Conservation (phyloP, 2,113 vertebrate genomes). For the Seriola rivoliana region DNA sequence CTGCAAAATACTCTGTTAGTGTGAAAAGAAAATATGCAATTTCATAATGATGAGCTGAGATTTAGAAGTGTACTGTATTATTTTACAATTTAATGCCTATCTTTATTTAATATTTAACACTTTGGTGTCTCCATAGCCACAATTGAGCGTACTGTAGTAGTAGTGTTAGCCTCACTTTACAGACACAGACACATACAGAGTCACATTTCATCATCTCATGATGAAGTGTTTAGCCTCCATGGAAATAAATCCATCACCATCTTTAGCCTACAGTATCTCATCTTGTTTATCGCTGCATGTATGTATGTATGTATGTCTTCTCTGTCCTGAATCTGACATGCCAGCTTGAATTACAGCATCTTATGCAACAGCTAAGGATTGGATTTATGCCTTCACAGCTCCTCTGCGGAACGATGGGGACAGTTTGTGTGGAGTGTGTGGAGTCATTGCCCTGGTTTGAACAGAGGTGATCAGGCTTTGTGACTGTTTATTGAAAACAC, state of each 20-base stretch:
- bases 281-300: not conserved
- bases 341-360: constrained; percentile 34
- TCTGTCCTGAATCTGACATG: constrained; percentile 15
- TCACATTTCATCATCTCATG: not conserved
- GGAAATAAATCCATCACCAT: not conserved
- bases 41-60: constrained; percentile 3
- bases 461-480: not conserved
- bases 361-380: constrained; percentile 27
- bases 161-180: not conserved
- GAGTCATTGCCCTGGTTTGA: not conserved
- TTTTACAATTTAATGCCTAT: not conserved
- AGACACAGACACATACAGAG: constrained; percentile 15
- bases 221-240: not conserved
- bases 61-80: not conserved
- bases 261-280: not conserved
- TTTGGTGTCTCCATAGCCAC: constrained; percentile 5
- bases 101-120: constrained; percentile 37
- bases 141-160: not conserved
- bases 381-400: constrained; percentile 23
- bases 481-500: constrained; percentile 8
- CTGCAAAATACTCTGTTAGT: not conserved
- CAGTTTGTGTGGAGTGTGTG: constrained; percentile 20
- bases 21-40: not conserved
- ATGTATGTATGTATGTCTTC: not conserved
- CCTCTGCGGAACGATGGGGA: constrained; percentile 15